phyloP scores from a whole-genome alignment of 2,888 invertebrate species.

The Salpingus planirostris region DNA sequence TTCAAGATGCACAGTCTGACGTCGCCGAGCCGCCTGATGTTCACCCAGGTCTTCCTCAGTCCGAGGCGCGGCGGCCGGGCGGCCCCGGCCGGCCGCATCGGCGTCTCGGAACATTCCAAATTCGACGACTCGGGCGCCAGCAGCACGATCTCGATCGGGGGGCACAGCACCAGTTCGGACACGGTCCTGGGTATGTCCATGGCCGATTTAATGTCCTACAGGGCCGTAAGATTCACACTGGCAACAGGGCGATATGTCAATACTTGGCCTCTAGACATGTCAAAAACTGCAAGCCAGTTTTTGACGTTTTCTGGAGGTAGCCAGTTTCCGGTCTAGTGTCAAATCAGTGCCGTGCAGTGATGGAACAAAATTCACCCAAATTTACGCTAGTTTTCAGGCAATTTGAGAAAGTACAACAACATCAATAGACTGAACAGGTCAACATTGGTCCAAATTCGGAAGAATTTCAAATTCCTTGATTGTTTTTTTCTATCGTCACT shows the following conservation, averaged over 20 bases:
- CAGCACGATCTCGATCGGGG: slow-evolving; percentile 32
- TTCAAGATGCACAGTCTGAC: slow-evolving; percentile 69
- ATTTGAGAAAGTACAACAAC: too few relatives aligned
- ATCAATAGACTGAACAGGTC: too few relatives aligned
- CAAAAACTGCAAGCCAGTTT: slow-evolving; percentile 5
- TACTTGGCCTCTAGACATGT: slow-evolving; percentile 30
- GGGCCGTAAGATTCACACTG: background rate
- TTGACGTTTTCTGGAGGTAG: too few relatives aligned
- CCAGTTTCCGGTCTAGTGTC: too few relatives aligned
- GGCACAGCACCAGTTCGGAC: slow-evolving; percentile 36
- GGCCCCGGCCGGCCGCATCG: too few relatives aligned
- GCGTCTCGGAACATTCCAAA: slow-evolving; percentile 32
- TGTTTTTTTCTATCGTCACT: too few relatives aligned
- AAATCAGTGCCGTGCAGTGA: too few relatives aligned
- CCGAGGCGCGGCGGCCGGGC: too few relatives aligned
- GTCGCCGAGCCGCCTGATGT: slow-evolving; percentile 32
- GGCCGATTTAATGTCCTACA: background rate
- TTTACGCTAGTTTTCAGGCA: too few relatives aligned
- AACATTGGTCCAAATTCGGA: too few relatives aligned
- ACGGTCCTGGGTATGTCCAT: slow-evolving; percentile 29
- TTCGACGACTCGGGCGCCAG: slow-evolving; percentile 35
- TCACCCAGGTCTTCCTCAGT: slow-evolving; percentile 43
- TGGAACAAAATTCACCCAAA: too few relatives aligned
- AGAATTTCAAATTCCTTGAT: too few relatives aligned
- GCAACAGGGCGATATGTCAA: slow-evolving; percentile 1